Percentiles rank a stretch among this genome's conserved stretches.
Evolutionary conservation across 2,113 vertebrate species (phyloP).

Genomic region (Heliornis fulica): DNA sequence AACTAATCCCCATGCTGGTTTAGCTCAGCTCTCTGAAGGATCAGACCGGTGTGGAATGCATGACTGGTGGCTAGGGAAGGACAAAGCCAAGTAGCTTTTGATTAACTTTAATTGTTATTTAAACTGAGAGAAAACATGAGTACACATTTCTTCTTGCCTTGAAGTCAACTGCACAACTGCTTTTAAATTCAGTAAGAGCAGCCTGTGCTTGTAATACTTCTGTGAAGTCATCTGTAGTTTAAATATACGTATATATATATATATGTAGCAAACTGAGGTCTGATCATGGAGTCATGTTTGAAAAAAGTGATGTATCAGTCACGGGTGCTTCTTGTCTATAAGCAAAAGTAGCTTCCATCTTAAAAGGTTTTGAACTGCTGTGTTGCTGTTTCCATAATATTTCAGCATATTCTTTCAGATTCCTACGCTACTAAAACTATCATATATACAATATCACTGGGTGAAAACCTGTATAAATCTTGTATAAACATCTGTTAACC

Average conservation of each 20-base stretch:
- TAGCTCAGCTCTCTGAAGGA: not conserved
- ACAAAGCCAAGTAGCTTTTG: not conserved
- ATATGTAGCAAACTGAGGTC: not conserved
- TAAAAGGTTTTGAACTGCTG: not conserved
- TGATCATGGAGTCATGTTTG: not conserved
- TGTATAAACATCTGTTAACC: not conserved
- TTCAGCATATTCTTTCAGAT: not conserved
- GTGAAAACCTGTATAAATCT: not conserved
- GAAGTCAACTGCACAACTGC: not conserved
- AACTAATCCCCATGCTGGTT: not conserved
- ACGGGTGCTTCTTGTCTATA: not conserved
- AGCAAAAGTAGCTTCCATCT: not conserved
- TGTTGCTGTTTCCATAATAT: not conserved
- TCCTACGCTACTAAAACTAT: not conserved
- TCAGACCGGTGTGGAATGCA: not conserved
- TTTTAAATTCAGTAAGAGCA: not conserved
- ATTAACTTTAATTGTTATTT: constrained; percentile 18
- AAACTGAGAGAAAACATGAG: not conserved
- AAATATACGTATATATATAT: not conserved
- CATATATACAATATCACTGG: not conserved
- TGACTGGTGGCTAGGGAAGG: constrained; percentile 14
- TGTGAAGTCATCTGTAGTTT: not conserved
- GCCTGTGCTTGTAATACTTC: not conserved
- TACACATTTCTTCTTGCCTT: not conserved
- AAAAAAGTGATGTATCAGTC: not conserved